A percentile compares a stretch with the other conserved stretches of the same genome.
Conservation (phyloP, 2,888 invertebrate genomes). For the Iselma pallidipennis region DNA sequence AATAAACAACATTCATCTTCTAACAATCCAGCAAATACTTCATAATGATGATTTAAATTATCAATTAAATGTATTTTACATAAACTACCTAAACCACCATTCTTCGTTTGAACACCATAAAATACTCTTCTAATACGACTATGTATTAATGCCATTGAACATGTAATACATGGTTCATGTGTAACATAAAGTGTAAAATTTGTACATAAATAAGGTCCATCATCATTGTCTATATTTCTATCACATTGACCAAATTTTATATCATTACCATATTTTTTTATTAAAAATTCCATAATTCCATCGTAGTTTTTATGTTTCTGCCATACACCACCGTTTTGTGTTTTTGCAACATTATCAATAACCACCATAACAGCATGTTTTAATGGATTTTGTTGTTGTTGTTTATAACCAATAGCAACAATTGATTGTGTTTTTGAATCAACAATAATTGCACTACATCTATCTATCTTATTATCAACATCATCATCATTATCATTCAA, state of each 20-base stretch:
- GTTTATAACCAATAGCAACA: conserved; percentile 69
- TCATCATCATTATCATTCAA: conserved; percentile 33
- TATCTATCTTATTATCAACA: no score
- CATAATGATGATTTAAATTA: conserved; percentile 89
- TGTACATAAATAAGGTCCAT: conserved; percentile 81
- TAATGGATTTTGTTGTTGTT: conserved; percentile 66
- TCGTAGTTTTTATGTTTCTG: conserved; percentile 37
- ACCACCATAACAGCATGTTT: conserved; percentile 86
- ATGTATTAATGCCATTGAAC: conserved; percentile 93
- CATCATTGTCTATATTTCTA: conserved; percentile 34
- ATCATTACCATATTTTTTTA: conserved; percentile 48
- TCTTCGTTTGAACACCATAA: conserved; percentile 62
- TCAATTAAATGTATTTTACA: conserved; percentile 77
- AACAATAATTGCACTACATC: conserved; percentile 67
- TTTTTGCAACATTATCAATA: conserved; percentile 81
- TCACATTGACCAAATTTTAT: conserved; percentile 43
- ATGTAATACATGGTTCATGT: conserved; percentile 92
- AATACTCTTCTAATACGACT: conserved; percentile 84
- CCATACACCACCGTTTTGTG: conserved; percentile 82
- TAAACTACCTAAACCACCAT: conserved; percentile 73
- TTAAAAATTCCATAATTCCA: conserved; percentile 43
- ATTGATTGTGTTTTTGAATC: conserved; percentile 70
- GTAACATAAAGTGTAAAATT: conserved; percentile 83
- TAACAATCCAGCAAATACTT: conserved; percentile 74
- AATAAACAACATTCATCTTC: conserved; percentile 50